Base-by-base conservation (phyloP, 2,797 vertebrate genomes). In the Crenuchus spilurus region DNA sequence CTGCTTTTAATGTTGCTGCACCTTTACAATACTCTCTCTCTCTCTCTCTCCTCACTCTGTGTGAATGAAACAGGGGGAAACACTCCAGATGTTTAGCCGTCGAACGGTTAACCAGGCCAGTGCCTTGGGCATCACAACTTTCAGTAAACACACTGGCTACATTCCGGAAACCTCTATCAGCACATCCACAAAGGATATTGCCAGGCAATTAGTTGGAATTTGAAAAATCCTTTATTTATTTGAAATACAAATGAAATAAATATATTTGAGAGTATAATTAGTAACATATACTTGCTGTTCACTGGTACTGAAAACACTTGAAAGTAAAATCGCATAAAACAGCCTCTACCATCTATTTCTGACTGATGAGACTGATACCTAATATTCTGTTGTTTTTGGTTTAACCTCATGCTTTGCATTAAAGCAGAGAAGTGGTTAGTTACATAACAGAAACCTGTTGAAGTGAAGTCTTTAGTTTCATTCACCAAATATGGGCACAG, bases 51-150 rank as follows among this genome's bases (percentile, higher is more conserved):
- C 24, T 28, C 24, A 42, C 39, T 49, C 30, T 13, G 5, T 35
- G 41, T 63, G 4, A 65, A 30, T 63, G 39, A 72, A 44, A 67
- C 67, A 41, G 30, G 0, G 67, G 44, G 31, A 67, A 68, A 76
- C 30, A 41, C 67, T 74, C 80, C 85, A 87, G 81, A 88, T 87
- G 87, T 87, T 55, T 37, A 67, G 67, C 72, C 72, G 46, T 33
- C 31, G 20, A 64, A 74, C 42, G 54, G 20, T 51, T 46, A 44
- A 18, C 70, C 52, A 72, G 82, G 72, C 58, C 73, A 31, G 2
- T 16, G 49, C 64, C 63, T 51, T 42, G 16, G 1, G 74, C 73
- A 73, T 42, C 6, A 74, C 41, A 57, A 33, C 41, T 72, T 76
- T 57, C 26, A 11, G 74, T 52, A 77, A 72, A 72, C 20, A 42